Evolutionary conservation across 2,797 vertebrate species (phyloP).

Genomic region (Micromesistius poutassou): DNA sequence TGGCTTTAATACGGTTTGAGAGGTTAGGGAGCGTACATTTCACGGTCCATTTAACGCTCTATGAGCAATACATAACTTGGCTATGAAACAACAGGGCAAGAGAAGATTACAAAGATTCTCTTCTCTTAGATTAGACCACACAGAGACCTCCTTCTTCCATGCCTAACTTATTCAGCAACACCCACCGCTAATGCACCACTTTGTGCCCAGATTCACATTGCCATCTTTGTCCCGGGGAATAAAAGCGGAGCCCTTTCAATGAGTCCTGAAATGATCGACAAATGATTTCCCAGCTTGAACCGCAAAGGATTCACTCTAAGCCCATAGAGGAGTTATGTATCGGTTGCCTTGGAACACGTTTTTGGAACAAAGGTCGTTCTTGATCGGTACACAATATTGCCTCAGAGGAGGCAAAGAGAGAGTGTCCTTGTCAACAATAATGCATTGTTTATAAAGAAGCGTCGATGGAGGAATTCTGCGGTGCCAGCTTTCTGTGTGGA

Average conservation of each 20-base stretch:
- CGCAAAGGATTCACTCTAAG: neutral
- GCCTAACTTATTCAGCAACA: conserved; percentile 24
- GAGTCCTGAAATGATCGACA: neutral
- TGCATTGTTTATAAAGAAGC: neutral
- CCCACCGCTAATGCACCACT: neutral
- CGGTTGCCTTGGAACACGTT: neutral
- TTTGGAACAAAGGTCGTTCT: neutral
- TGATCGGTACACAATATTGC: neutral
- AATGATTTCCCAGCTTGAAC: neutral
- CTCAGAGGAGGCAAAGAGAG: neutral
- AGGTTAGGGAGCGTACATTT: neutral
- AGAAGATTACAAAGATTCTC: conserved; percentile 11
- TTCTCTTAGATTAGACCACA: conserved; percentile 38
- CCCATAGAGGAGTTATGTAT: neutral
- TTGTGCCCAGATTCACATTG: neutral
- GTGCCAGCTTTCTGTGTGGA: neutral
- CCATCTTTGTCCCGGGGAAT: neutral
- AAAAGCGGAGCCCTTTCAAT: neutral
- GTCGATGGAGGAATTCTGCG: neutral
- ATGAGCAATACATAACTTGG: conserved; percentile 42
- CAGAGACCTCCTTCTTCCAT: conserved; percentile 32
- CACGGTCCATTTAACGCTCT: conserved; percentile 26
- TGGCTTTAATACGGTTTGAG: neutral
- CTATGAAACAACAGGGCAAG: neutral
- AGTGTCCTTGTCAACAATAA: neutral